Evolutionary conservation across 2,888 invertebrate genomes (phyloP).

Genomic region (Pheosia tremula): DNA sequence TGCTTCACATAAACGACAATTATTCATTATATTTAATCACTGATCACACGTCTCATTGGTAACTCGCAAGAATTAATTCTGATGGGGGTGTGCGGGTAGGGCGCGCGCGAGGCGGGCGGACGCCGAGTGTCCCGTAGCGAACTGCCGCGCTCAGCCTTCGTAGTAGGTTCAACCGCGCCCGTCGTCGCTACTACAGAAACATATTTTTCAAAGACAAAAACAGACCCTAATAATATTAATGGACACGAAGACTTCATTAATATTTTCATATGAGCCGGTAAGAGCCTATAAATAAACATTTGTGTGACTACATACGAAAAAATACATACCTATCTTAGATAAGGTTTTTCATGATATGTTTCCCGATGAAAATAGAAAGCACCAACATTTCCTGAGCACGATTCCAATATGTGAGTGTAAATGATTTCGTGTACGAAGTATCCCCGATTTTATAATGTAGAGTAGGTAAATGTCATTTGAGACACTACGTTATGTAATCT

Average conservation of each 20-base stretch:
- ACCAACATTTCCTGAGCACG: no score
- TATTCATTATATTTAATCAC: slow-evolving; percentile 55
- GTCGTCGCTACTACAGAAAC: slow-evolving; percentile 59
- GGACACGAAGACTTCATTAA: slow-evolving; percentile 30
- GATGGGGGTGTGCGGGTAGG: slow-evolving; percentile 34
- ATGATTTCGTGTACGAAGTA: no score
- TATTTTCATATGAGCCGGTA: slow-evolving; percentile 1
- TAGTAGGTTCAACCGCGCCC: slow-evolving; percentile 66
- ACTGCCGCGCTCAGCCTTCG: slow-evolving; percentile 70
- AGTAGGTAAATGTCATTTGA: not conserved
- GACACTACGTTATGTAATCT: not conserved
- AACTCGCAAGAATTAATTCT: slow-evolving; percentile 45
- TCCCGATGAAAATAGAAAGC: no score
- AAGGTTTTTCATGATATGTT: not conserved
- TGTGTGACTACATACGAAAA: not conserved
- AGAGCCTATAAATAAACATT: not conserved
- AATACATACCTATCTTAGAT: not conserved
- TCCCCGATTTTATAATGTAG: not conserved
- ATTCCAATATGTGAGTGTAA: no score
- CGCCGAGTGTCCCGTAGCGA: slow-evolving; percentile 66
- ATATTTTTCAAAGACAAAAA: slow-evolving; percentile 61
- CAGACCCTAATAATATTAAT: slow-evolving; percentile 38
- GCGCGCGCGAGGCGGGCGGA: slow-evolving; percentile 61
- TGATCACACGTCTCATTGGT: slow-evolving; percentile 47
- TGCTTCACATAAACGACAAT: slow-evolving; percentile 39